These are phyloP conservation scores for Lophochroa leadbeateri DNA, from an alignment of 2,113 vertebrate genomes.

Conservation along the genomic window DNA sequence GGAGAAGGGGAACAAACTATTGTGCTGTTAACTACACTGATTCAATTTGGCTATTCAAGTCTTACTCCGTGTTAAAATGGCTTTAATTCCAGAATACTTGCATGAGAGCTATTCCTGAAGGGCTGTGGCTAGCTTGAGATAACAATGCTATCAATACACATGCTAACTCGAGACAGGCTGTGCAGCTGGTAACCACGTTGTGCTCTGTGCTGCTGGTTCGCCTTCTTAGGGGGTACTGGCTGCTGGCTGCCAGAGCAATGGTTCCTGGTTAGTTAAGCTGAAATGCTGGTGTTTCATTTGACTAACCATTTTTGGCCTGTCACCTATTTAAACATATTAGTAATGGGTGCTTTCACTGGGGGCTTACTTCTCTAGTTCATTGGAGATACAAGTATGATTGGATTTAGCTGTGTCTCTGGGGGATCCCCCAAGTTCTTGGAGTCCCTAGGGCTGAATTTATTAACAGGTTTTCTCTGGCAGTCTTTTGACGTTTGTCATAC, in stretches of 20 bases:
- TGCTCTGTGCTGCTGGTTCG: background rate
- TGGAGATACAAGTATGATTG: no score
- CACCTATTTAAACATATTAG: no score
- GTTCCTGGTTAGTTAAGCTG: background rate
- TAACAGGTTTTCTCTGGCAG: background rate
- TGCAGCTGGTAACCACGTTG: background rate
- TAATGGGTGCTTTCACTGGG: background rate
- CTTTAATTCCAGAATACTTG: background rate
- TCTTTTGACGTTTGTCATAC: background rate
- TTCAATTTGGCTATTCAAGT: background rate
- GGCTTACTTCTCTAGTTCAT: background rate
- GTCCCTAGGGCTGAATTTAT: background rate
- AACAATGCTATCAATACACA: background rate
- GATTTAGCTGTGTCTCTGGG: background rate
- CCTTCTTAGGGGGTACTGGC: background rate
- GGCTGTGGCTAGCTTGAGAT: background rate
- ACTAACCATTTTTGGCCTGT: background rate
- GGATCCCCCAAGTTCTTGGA: background rate
- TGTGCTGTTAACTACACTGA: background rate
- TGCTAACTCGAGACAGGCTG: no score
- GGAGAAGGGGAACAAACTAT: background rate
- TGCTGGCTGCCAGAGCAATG: background rate
- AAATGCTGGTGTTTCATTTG: accelerated
- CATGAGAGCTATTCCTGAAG: background rate
- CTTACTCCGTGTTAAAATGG: background rate